Percentiles rank a stretch among this genome's conserved stretches.
These are phyloP conservation scores for Argyrosomus regius DNA, from an alignment of 2,797 vertebrate genomes.

Conservation along the genomic window DNA sequence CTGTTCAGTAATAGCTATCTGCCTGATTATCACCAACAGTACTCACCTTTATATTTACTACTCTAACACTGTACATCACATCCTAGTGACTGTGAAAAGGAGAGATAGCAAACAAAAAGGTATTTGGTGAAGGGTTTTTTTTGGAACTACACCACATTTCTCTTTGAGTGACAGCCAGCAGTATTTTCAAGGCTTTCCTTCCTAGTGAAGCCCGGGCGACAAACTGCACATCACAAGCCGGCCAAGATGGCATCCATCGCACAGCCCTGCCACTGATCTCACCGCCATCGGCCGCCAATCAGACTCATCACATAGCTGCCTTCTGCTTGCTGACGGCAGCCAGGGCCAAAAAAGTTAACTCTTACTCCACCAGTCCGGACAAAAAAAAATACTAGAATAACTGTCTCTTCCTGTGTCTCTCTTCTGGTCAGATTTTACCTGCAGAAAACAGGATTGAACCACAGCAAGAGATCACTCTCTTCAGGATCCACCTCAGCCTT, in stretches of 20 bases:
- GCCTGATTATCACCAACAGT: conserved; percentile 10
- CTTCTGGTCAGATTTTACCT: conserved; percentile 70
- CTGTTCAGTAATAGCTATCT: conserved; percentile 9
- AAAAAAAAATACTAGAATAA: conserved; percentile 36
- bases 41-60: conserved; percentile 42
- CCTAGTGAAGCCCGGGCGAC: conserved; percentile 76
- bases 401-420: conserved; percentile 34
- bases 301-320: conserved; percentile 82
- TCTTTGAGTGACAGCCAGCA: conserved; percentile 84
- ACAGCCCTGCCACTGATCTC: conserved; percentile 82
- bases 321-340: conserved; percentile 80
- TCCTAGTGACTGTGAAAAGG: conserved; percentile 47
- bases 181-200: conserved; percentile 83
- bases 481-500: conserved; percentile 68
- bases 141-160: conserved; percentile 71
- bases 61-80: conserved; percentile 22
- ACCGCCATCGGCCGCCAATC: conserved; percentile 81
- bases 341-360: conserved; percentile 81
- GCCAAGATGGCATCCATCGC: conserved; percentile 84
- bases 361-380: conserved; percentile 68
- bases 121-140: conserved; percentile 62
- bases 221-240: conserved; percentile 84
- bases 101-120: conserved; percentile 68
- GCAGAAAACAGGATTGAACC: conserved; percentile 68
- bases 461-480: conserved; percentile 71